These are phyloP conservation scores for Tapera naevia DNA, from an alignment of 2,797 vertebrate species.

Conservation along the genomic window DNA sequence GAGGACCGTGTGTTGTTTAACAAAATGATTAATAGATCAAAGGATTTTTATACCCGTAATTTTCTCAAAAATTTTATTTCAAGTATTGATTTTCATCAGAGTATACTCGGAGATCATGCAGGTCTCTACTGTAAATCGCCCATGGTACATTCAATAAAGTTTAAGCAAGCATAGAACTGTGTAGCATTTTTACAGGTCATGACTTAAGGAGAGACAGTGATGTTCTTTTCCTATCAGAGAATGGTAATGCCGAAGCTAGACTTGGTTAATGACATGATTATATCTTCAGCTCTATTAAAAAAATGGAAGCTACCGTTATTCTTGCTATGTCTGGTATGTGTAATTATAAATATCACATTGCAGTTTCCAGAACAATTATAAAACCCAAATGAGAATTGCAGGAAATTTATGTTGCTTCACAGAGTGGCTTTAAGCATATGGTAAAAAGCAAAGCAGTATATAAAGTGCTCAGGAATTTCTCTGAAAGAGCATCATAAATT, in stretches of 20 bases:
- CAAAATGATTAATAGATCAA: neutral
- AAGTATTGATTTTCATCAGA: neutral
- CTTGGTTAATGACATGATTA: neutral
- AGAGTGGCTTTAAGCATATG: neutral
- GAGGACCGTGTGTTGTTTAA: neutral
- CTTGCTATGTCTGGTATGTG: neutral
- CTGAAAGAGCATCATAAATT: neutral
- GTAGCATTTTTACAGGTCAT: neutral
- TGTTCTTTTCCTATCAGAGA: neutral
- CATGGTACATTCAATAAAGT: neutral
- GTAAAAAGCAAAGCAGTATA: neutral
- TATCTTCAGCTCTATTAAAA: neutral
- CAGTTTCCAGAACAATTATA: neutral
- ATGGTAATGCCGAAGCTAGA: neutral
- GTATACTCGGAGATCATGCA: neutral
- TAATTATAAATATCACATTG: neutral
- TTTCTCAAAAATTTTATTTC: neutral
- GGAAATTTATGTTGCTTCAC: neutral
- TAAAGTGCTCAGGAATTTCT: neutral
- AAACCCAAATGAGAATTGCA: neutral
- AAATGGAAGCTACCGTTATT: neutral
- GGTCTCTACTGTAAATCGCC: neutral
- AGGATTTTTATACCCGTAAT: neutral
- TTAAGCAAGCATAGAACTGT: neutral
- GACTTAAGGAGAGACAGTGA: neutral